Conservation (phyloP, 2,797 vertebrate species). For the Phyllotis vaccarum region DNA sequence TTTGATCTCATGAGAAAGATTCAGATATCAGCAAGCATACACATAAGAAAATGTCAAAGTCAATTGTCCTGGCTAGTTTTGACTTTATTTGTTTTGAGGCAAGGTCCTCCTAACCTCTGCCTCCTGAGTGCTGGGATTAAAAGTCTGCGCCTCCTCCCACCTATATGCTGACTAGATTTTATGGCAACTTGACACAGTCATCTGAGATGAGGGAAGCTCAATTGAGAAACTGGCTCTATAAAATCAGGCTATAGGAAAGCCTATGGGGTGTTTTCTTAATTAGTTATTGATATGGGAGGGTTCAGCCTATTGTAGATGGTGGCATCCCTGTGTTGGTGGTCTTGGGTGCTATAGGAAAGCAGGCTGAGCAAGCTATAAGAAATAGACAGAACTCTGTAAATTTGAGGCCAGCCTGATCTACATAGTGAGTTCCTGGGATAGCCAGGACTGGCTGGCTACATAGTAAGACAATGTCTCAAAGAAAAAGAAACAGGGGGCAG, state of each 20-base stretch:
- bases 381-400: not conserved
- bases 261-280: not conserved
- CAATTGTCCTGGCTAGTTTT: not conserved
- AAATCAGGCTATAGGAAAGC: not conserved
- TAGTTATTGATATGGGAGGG: not conserved
- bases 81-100: not conserved
- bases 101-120: not conserved
- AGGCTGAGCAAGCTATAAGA: not conserved
- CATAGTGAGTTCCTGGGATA: not conserved
- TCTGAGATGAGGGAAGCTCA: not conserved
- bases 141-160: not conserved
- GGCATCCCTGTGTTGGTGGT: not conserved
- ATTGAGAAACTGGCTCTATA: not conserved
- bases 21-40: constrained; percentile 44
- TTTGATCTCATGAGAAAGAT: constrained; percentile 56
- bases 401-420: not conserved
- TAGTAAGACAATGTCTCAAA: not conserved
- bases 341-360: not conserved
- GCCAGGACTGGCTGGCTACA: not conserved
- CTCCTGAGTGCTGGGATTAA: not conserved
- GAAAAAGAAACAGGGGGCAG: too few relatives aligned
- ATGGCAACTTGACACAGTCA: not conserved
- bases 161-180: not conserved
- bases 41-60: constrained; percentile 23
- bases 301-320: too few relatives aligned